A percentile compares a stretch with the other conserved stretches of the same genome.
phyloP scores from a whole-genome alignment of 2,113 vertebrate genomes.

The Microcebus murinus region DNA sequence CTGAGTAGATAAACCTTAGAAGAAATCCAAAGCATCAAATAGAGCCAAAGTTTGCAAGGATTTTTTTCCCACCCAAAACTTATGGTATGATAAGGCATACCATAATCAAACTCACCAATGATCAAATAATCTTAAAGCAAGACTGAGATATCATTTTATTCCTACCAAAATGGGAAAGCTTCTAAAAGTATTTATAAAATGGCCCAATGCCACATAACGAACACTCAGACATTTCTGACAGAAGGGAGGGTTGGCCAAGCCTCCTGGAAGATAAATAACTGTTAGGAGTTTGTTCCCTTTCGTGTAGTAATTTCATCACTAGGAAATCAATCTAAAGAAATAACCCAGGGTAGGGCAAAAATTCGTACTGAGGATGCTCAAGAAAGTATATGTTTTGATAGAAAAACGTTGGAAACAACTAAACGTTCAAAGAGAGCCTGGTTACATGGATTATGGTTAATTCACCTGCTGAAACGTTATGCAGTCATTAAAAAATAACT shows the following conservation, averaged over 20 bases:
- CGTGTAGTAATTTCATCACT: background rate
- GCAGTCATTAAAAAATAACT: constrained; percentile 35
- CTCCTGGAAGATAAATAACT: background rate
- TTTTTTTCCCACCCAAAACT: background rate
- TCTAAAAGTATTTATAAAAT: constrained; percentile 32
- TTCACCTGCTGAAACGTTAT: constrained; percentile 26
- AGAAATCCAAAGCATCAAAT: constrained; percentile 23
- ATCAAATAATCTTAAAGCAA: constrained; percentile 30
- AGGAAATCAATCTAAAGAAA: constrained; percentile 31
- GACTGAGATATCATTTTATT: background rate
- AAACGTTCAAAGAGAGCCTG: background rate
- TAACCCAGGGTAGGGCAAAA: background rate
- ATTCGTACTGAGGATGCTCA: background rate
- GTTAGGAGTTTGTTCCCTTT: background rate
- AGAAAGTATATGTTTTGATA: background rate
- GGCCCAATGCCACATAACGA: background rate
- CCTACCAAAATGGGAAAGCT: background rate
- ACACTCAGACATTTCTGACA: background rate
- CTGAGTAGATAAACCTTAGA: constrained; percentile 14
- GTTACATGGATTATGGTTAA: background rate
- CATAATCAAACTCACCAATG: background rate
- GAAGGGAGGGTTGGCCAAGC: background rate
- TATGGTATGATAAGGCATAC: background rate
- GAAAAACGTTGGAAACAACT: background rate
- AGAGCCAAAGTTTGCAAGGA: background rate